Evolutionary conservation across 2,888 invertebrate genomes (phyloP), one percentile per base, ranked within the genome.

Genomic region (Polyommatus iphigenia): DNA sequence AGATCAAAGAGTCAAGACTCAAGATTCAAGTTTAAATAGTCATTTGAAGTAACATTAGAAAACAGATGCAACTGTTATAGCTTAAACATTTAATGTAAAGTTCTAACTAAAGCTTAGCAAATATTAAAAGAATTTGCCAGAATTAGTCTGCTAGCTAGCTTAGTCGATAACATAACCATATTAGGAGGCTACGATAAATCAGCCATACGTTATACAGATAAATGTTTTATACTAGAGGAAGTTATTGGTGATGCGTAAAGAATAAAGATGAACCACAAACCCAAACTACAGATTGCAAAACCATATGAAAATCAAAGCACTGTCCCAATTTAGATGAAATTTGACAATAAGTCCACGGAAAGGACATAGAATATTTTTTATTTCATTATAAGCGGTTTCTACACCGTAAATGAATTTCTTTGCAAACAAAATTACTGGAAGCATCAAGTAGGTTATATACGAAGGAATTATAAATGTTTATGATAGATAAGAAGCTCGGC

Each of bases 391-490:
- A 15, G 54, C 18, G 46, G n/a, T 59, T 59, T 8, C 59, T 59
- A 20, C 20, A 20, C 59, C 7, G 8, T 13, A 20, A 18, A n/a
- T 2, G 8, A 59, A 18, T 54, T 54, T 54, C 4, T 54, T 18
- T 6, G 7, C 59, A 59, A 20, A 59, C n/a, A 6, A 59, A n/a
- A 8, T 59, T 59, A 59, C 3, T 59, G 8, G 59, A n/a, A 59
- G 8, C 8, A 20, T n/a, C 59, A 20, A 59, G 20, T 59, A n/a
- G 8, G 59, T n/a, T 67, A 18, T 18, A 75, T 29, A 29, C 24
- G 18, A 54, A 75, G 75, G 50, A 13, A 73, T 41, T 75, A 54
- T 24, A 75, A 75, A 75, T 50, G 73, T 73, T 67, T 50, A 73
- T 24, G 46, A 24, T 46, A 50, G 54, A 75, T 75, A 75, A 75